Conservation (phyloP, 2,797 vertebrate genomes). For the Danio albolineatus region DNA sequence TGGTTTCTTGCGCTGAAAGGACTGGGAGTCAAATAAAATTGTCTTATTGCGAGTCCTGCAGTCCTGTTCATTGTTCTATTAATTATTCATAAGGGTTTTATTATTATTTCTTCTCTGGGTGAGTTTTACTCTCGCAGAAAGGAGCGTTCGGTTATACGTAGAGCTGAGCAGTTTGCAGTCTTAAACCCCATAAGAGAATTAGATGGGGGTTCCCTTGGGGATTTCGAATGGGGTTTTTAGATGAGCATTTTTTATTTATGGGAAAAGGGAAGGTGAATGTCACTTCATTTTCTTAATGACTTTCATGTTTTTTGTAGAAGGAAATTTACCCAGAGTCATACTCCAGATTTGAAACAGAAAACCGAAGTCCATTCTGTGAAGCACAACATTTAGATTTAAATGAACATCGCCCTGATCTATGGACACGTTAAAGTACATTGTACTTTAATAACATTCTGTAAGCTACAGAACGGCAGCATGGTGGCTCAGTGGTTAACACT, state of each 20-base stretch:
- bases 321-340: not conserved
- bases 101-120: slow-evolving; percentile 34
- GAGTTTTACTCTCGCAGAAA: slow-evolving; percentile 24
- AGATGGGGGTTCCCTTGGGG: not conserved
- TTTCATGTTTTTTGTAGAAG: too few species aligned
- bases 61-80: slow-evolving; percentile 20
- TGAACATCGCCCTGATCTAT: too few species aligned
- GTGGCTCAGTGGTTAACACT: too few species aligned
- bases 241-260: slow-evolving; percentile 1
- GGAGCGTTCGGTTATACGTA: not conserved
- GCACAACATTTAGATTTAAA: too few species aligned
- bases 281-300: not conserved
- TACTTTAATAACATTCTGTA: too few species aligned
- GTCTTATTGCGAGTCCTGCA: slow-evolving; percentile 15
- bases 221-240: slow-evolving; percentile 8
- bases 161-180: slow-evolving; percentile 12
- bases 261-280: slow-evolving; percentile 1
- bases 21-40: slow-evolving; percentile 1
- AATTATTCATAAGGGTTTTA: slow-evolving; percentile 30
- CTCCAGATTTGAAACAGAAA: not conserved
- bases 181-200: slow-evolving; percentile 1
- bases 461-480: too few species aligned
- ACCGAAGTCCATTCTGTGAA: too few species aligned
- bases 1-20: not conserved
- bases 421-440: too few species aligned